These are phyloP conservation scores for Acanthis flammea DNA, from an alignment of 2,797 vertebrate genomes.

Conservation along the genomic window DNA sequence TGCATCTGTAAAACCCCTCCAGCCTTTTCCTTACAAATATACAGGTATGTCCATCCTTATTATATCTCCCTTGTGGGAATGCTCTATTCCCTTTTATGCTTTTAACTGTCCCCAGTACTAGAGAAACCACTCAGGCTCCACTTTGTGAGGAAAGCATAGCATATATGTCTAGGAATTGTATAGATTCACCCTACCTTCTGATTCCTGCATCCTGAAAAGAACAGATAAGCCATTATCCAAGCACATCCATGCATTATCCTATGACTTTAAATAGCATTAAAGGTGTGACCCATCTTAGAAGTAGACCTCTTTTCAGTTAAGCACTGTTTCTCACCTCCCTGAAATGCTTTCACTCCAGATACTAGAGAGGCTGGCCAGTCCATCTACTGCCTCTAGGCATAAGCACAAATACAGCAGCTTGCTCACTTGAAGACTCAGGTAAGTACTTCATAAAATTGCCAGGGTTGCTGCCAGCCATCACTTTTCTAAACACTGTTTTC, in stretches of 20 bases:
- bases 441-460: slow-evolving; percentile 7
- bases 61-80: not conserved
- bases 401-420: not conserved
- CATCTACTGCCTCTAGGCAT: not conserved
- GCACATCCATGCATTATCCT: not conserved
- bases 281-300: not conserved
- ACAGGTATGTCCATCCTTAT: no score
- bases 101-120: not conserved
- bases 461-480: slow-evolving; percentile 3
- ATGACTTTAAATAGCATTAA: not conserved
- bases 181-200: not conserved
- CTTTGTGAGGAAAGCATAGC: not conserved
- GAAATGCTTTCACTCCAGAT: not conserved
- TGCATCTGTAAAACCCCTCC: not conserved
- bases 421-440: not conserved
- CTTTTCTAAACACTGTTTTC: not conserved
- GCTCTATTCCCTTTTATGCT: not conserved
- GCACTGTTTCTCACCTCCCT: not conserved
- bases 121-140: not conserved
- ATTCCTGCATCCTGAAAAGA: not conserved
- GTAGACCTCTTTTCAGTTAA: not conserved
- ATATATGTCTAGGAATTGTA: not conserved
- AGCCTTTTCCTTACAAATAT: not conserved
- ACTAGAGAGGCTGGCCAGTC: not conserved
- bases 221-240: not conserved